Base-by-base conservation (phyloP, 53 echinoderm and acorn worm genomes). In the Echinometra lucunter region DNA sequence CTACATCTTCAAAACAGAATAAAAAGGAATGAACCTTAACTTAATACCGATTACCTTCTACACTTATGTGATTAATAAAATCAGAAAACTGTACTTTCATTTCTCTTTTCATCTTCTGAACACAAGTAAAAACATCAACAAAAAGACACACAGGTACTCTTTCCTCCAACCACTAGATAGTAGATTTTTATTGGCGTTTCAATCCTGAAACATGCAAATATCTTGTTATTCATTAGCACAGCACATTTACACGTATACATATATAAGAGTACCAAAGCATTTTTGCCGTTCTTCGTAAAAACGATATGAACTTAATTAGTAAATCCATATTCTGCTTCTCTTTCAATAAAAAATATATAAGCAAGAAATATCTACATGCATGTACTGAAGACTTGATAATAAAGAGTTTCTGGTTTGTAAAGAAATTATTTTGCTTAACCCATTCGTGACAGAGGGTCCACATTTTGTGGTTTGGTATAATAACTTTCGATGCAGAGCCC, bases 281-380 rank as follows among this genome's bases (percentile, higher is more conserved):
- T 85, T 27, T 30, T 10, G 85, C n/a, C 17, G 10, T n/a, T 47
- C 11, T 49, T 49, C 17, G n/a, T 0, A 85, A 85, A 81, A 85
- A 47, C 28, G 21, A 85, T 49, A 45, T 85, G 85, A 85, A 85
- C 49, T n/a, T 49, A 3, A 47, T 49, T 28, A 49, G 3, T 28
- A 40, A 32, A 72, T 72, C 32, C 12, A 34, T 72, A 30, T 19
- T 80, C 21, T 44, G 42, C 44, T 8, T 83, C 49, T 85, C 16
- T 3, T n/a, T 49, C 85, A 85, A 85, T 28, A 13, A 47, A 85
- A 53, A 53, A 85, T 85, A 47, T 85, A 85, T 85, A 47, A 85
- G 45, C 45, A 85, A 85, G 28, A n/a, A 85, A 85, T 85, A 85
- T 85, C 3, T 85, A 49, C 85, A 85, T 85, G 85, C 49, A 83